phyloP scores from a whole-genome alignment of 2,888 invertebrate genomes.

The Timema cristinae region DNA sequence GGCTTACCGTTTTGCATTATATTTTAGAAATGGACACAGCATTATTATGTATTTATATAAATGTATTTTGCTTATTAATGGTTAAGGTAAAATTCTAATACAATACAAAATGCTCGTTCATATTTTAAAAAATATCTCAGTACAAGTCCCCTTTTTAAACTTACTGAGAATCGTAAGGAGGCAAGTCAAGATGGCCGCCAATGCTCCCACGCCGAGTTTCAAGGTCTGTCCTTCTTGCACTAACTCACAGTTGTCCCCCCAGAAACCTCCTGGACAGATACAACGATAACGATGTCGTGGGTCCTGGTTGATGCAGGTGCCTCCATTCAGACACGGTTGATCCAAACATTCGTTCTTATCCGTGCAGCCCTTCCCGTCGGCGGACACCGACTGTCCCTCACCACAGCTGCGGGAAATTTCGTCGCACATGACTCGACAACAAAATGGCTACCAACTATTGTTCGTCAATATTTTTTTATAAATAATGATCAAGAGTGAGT shows the following conservation, averaged over 20 bases:
- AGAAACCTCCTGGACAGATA: conserved; percentile 43
- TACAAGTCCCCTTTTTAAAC: conserved; percentile 35
- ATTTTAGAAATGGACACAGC: too few species aligned
- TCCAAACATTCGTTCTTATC: conserved; percentile 47
- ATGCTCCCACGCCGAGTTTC: conserved; percentile 51
- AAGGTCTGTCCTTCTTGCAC: conserved; percentile 47
- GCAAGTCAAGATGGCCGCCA: conserved; percentile 54
- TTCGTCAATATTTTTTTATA: too few species aligned
- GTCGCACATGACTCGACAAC: too few species aligned
- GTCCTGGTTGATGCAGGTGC: conserved; percentile 44
- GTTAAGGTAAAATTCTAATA: too few species aligned
- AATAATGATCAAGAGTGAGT: too few species aligned
- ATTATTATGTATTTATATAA: too few species aligned
- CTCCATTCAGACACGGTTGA: conserved; percentile 46
- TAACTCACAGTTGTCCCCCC: conserved; percentile 45
- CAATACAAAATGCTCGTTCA: too few species aligned
- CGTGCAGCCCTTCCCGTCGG: conserved; percentile 43
- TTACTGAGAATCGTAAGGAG: conserved; percentile 51
- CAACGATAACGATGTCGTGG: conserved; percentile 44
- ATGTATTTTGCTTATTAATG: too few species aligned
- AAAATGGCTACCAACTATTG: too few species aligned
- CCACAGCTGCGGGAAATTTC: conserved; percentile 40
- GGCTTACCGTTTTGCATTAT: too few species aligned
- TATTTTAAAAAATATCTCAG: too few species aligned
- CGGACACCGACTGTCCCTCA: conserved; percentile 42